phyloP scores from a whole-genome alignment of 2,113 vertebrate genomes.

The Bubo bubo region DNA sequence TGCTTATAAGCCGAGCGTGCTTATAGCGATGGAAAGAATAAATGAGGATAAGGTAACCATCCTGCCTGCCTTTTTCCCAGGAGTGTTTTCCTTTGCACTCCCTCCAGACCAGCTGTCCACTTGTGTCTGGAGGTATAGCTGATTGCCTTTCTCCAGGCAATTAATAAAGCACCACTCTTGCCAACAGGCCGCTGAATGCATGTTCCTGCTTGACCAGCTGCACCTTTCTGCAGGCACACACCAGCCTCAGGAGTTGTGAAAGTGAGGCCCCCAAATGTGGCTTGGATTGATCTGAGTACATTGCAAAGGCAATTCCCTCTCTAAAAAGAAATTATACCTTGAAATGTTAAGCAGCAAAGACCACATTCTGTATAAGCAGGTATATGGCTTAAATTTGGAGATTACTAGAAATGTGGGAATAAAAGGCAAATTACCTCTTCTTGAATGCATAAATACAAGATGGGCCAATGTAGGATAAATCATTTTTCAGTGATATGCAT shows the following conservation, averaged over 20 bases:
- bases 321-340: background rate
- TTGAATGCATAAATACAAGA: background rate
- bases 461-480: background rate
- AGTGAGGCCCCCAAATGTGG: background rate
- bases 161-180: background rate
- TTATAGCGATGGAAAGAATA: background rate
- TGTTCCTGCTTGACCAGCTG: background rate
- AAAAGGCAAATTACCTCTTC: background rate
- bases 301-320: background rate
- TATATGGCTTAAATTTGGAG: background rate
- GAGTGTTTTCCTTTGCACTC: background rate
- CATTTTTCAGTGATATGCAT: rapidly evolving
- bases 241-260: background rate
- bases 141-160: background rate
- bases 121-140: background rate
- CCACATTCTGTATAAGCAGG: background rate
- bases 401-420: background rate
- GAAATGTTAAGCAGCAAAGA: background rate
- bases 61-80: background rate
- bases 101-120: background rate
- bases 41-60: background rate
- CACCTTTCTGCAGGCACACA: background rate
- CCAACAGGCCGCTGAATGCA: background rate
- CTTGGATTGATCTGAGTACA: background rate
- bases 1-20: rapidly evolving